Percentiles rank a stretch among this genome's conserved stretches.
Evolutionary conservation across 1,140 invertebrate species (phyloP).

Genomic region (Drosophila biarmipes): DNA sequence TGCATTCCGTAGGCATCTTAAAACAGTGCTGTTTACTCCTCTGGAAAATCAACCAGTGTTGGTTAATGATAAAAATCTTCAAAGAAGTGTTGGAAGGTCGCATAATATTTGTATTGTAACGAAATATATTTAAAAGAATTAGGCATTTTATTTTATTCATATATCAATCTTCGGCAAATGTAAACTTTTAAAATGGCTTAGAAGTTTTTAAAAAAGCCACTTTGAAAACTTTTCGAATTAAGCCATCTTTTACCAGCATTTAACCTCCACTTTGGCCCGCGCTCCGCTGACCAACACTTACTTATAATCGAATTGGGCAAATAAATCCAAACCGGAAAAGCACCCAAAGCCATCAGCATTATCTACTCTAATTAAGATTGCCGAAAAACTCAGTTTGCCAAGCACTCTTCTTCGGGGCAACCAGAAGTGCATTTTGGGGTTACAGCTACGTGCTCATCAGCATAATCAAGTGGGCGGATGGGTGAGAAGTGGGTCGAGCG

Average conservation of each 20-base stretch:
- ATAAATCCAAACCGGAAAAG: conserved; percentile 52
- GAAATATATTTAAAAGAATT: too few species aligned
- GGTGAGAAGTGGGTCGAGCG: not conserved
- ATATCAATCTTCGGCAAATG: too few species aligned
- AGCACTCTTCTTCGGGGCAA: conserved; percentile 57
- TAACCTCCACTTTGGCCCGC: conserved; percentile 18
- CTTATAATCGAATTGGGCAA: conserved; percentile 46
- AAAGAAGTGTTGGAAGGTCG: too few species aligned
- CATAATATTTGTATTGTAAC: too few species aligned
- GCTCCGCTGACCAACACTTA: conserved; percentile 38
- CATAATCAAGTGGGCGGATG: conserved; percentile 57
- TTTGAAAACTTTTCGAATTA: conserved; percentile 31
- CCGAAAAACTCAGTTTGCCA: conserved; percentile 69
- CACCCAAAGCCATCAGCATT: conserved; percentile 48
- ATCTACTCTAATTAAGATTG: conserved; percentile 68
- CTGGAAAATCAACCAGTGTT: not conserved
- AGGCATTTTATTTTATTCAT: too few species aligned
- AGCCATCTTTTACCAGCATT: conserved; percentile 9
- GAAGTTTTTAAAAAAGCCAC: not conserved
- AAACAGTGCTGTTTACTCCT: not conserved
- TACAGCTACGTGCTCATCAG: conserved; percentile 73
- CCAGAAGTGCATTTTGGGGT: conserved; percentile 68
- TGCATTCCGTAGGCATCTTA: conserved; percentile 29
- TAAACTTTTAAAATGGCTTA: not conserved
- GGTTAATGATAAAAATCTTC: too few species aligned